Evolutionary conservation across 2,113 vertebrate species (phyloP).

Genomic region (Lathamus discolor): DNA sequence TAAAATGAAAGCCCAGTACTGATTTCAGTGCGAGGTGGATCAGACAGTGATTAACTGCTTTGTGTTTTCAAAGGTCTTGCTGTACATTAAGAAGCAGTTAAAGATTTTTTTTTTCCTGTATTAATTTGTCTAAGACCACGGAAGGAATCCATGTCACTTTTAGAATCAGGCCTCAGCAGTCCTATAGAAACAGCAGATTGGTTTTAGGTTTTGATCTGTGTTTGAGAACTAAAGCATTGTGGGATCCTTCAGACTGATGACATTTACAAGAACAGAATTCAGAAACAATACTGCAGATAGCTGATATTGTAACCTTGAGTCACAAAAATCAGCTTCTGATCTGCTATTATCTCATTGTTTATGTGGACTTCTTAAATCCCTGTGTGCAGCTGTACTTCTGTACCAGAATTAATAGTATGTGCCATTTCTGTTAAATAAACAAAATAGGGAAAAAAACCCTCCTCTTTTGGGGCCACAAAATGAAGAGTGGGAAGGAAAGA

Average conservation of each 20-base stretch:
- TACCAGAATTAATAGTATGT: neutral
- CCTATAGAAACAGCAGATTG: neutral
- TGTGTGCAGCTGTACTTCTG: neutral
- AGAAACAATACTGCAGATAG: neutral
- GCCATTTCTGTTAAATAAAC: neutral
- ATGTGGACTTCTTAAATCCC: neutral
- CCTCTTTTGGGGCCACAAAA: neutral
- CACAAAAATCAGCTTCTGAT: neutral
- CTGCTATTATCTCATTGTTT: neutral
- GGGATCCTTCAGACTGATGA: neutral
- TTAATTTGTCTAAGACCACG: neutral
- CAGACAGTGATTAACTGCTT: neutral
- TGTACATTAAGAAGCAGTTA: neutral
- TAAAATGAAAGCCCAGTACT: neutral
- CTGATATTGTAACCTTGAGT: neutral
- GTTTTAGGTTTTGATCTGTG: neutral
- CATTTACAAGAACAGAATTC: neutral
- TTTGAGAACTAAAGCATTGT: neutral
- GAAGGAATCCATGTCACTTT: neutral
- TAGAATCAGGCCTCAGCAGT: neutral
- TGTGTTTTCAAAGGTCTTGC: neutral
- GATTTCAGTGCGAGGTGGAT: neutral
- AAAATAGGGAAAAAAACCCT: neutral
- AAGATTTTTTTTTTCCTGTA: neutral
- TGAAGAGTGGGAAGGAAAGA: neutral